Evolutionary conservation across 2,888 invertebrate genomes (phyloP), one percentile per base, ranked within the genome.

Genomic region (Stomorhina lunata): DNA sequence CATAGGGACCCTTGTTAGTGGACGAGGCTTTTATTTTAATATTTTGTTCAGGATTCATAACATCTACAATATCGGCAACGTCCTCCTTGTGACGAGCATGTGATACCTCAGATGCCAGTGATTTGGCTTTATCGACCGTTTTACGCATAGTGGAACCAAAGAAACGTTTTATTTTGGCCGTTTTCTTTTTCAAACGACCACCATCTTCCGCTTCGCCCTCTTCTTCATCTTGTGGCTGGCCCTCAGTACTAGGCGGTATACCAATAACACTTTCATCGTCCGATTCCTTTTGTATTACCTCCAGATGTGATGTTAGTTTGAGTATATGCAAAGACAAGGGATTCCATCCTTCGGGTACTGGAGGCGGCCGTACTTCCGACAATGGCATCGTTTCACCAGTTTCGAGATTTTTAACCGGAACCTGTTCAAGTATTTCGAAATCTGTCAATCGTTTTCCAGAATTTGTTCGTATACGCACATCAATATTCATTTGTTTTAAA

Each of bases 1-100:
- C 99, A 89, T 97, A 98, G 0, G 98, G 99, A 0, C 99, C 99
- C 90, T 99, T 99, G 90, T 99, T 98, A 77, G 97, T 97, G 88
- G 97, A 97, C 0, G 98, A 96, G 0, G 98, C 98, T 91, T 99
- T 98, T 71, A 98, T 93, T 92, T 98, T 96, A 85, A 96, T 96
- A 88, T 94, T 95, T 85, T 94, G 95, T 84, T 96, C 96, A 0
- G 94, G 94, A 90, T 95, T 93, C 72, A 95, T 95, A 82, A 96
- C 96, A 88, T 97, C 96, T 0, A 94, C 94, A 55, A 96, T 96
- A 87, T 96, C 96, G 59, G 95, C 95, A 1, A 96, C 95, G 88
- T 96, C 96, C 87, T 96, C 97, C 86, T 95, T 96, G 87, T 96
- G 96, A 0, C 96, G 92, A n/a, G 96, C 96, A 90, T 96, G 96